A percentile compares a stretch with the other conserved stretches of the same genome.
Conservation (phyloP, 2,113 vertebrate species). For the Puffinus mauretanicus region DNA sequence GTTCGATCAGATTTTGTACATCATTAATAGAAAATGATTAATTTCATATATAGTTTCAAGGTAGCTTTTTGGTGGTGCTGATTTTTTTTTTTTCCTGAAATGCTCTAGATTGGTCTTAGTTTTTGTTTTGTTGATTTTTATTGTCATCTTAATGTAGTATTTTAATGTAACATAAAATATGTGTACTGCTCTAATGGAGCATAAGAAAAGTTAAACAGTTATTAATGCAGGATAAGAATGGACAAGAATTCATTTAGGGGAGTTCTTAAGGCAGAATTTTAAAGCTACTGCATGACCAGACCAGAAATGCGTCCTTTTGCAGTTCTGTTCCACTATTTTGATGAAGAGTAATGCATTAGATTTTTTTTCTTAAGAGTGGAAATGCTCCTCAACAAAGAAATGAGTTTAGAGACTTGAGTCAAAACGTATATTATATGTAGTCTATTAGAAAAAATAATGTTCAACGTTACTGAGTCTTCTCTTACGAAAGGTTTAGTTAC, state of each 20-base stretch:
- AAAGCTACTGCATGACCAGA: not conserved
- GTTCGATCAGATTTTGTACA: not conserved
- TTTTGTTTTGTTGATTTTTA: not conserved
- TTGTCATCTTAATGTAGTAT: not conserved
- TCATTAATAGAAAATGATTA: not conserved
- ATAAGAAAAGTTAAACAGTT: not conserved
- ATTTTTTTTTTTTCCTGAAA: not conserved
- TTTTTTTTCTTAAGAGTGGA: not conserved
- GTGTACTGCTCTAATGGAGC: not conserved
- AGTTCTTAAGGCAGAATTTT: not conserved
- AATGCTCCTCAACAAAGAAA: not conserved
- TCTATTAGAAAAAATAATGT: not conserved
- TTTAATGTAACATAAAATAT: not conserved
- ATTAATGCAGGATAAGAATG: not conserved
- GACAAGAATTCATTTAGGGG: not conserved
- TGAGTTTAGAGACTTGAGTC: not conserved
- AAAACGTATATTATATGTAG: not conserved
- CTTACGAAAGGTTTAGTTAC: not conserved
- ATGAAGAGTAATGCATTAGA: not conserved
- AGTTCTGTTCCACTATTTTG: not conserved
- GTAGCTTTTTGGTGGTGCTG: not conserved
- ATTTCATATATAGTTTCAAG: not conserved
- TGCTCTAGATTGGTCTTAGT: not conserved
- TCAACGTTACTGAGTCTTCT: not conserved
- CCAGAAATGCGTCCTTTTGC: not conserved